Evolutionary conservation across 2,888 invertebrate species (phyloP), one percentile per base, ranked within the genome.

Genomic region (Dione juno): DNA sequence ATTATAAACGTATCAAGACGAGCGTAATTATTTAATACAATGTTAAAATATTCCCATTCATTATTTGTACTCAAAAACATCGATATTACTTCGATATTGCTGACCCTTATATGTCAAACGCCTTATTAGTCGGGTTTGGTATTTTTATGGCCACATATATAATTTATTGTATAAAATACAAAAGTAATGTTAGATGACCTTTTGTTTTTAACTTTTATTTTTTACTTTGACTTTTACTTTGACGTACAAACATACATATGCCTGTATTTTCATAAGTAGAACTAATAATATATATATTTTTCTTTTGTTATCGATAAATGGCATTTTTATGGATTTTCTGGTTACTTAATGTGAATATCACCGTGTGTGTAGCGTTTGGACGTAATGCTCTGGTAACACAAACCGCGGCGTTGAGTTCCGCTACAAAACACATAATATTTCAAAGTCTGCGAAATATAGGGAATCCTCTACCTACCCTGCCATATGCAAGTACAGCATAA

Each of bases 91-190:
- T 7, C 66, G 37, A 52, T 70, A 40, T 66, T 40, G 35, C 10
- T 40, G 28, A 19, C 48, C 67, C 63, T 64, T 64, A 63, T 64
- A 71, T 41, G 57, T 52, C 50, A 35, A 63, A 10, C 21, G 57
- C 48, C 54, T 63, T 67, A 35, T 54, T 67, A 16, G 53, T 63
- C n/a, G 6, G 3, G 37, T 45, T 43, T 5, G 41, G 48, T 41
- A 54, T 54, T 69, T 71, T 68, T 71, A 67, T 61, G 45, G 65
- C 43, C n/a, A 50, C 58, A 66, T 48, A 59, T 66, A 67, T n/a
- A 61, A 11, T 10, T 43, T 45, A 67, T 67, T 19, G 70, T 67
- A 70, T 70, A 37, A 28, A 28, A 66, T 64, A 67, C 57, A 52
- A 37, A 43, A 41, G 48, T 54, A 67, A 67, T 19, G 19, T 66